phyloP scores from a whole-genome alignment of 2,113 vertebrate genomes.

The Plotosus lineatus region DNA sequence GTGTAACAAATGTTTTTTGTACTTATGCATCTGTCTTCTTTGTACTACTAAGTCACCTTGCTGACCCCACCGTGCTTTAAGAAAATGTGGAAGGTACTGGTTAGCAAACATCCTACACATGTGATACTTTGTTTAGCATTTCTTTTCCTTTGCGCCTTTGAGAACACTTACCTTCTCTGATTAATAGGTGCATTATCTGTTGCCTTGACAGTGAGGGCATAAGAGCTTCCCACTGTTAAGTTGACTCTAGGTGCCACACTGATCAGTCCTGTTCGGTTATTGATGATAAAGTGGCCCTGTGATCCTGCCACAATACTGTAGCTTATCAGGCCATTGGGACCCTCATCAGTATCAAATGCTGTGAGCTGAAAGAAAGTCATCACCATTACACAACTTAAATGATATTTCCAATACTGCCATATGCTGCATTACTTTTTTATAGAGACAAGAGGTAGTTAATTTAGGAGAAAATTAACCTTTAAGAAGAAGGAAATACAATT shows the following conservation, averaged over 20 bases:
- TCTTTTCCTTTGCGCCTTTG: background rate
- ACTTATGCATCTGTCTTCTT: too few species aligned
- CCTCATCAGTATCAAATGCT: conserved; percentile 86
- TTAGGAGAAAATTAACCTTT: conserved; percentile 16
- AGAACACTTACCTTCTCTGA: conserved; percentile 80
- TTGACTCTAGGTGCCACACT: conserved; percentile 74
- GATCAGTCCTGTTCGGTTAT: conserved; percentile 80
- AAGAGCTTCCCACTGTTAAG: conserved; percentile 78
- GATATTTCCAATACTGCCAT: conserved; percentile 8
- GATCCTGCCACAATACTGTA: conserved; percentile 87
- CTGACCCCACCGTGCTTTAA: background rate
- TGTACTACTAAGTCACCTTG: too few species aligned
- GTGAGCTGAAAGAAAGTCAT: conserved; percentile 76
- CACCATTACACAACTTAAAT: conserved; percentile 2
- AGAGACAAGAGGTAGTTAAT: background rate
- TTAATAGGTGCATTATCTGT: conserved; percentile 79
- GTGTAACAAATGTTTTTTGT: too few species aligned
- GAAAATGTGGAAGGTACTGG: background rate
- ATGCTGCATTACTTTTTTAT: background rate
- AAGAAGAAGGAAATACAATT: background rate
- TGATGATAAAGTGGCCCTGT: conserved; percentile 83
- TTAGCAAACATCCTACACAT: background rate
- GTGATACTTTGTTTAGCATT: background rate
- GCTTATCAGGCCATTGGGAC: conserved; percentile 82
- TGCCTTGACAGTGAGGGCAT: conserved; percentile 86